A percentile compares a stretch with the other conserved stretches of the same genome.
These are phyloP conservation scores for Kobus ellipsiprymnus DNA, from an alignment of 2,113 vertebrate species.

Conservation along the genomic window DNA sequence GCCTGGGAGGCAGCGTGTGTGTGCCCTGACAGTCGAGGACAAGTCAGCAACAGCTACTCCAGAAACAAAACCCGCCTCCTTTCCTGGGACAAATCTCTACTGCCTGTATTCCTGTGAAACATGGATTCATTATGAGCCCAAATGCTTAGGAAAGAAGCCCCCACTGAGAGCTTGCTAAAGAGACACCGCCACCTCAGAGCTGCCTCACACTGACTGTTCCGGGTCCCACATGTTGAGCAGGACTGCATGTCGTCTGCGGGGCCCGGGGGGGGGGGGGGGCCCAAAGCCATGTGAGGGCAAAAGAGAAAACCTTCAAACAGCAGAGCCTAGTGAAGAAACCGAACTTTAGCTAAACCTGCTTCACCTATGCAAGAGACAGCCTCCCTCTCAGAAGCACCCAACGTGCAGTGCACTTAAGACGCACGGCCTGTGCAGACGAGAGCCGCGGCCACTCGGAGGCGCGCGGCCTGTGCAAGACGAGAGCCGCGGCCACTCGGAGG, in stretches of 20 bases:
- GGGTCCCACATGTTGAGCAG: not conserved
- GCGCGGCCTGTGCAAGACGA: not conserved
- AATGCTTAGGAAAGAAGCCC: not conserved
- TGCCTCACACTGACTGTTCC: not conserved
- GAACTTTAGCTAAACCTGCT: not conserved
- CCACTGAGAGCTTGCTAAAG: not conserved
- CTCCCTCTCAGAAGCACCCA: not conserved
- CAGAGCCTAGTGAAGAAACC: not conserved
- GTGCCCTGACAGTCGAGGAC: fast-evolving
- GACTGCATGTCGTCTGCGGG: not conserved
- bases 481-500: not conserved
- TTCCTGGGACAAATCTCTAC: not conserved
- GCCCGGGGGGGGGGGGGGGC: too few species aligned
- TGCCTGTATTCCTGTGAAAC: not conserved
- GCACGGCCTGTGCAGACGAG: not conserved
- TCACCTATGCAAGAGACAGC: not conserved
- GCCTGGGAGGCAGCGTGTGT: not conserved
- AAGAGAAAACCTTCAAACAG: not conserved
- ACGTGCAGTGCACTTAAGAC: not conserved
- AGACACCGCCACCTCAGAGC: not conserved
- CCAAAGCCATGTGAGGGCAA: not conserved
- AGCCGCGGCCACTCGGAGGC: not conserved
- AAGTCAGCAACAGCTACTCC: not conserved
- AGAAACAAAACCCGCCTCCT: not conserved
- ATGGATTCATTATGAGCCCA: not conserved